Conservation (phyloP, 2,888 invertebrate species). For the Ichneumoninae sp. region DNA sequence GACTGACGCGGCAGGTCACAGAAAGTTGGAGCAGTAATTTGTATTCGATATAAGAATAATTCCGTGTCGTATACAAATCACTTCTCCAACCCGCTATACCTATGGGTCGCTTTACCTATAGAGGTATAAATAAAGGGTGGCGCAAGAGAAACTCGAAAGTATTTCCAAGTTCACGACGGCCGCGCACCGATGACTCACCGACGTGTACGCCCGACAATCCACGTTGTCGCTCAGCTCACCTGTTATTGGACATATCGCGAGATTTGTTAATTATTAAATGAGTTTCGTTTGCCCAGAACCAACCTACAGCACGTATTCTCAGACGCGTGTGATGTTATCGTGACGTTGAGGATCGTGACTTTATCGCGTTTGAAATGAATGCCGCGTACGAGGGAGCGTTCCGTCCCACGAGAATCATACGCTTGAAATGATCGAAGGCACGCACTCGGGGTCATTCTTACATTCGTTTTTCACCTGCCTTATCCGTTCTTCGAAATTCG, state of each 20-base stretch:
- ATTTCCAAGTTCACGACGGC: conserved; percentile 28
- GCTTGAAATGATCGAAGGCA: conserved; percentile 26
- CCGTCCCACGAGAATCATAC: conserved; percentile 7
- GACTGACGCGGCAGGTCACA: background rate
- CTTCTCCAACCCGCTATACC: background rate
- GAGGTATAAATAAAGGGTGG: background rate
- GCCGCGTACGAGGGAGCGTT: background rate
- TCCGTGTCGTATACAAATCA: background rate
- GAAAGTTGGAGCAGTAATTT: background rate
- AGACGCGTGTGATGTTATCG: conserved; percentile 16
- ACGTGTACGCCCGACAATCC: background rate
- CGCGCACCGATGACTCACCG: background rate
- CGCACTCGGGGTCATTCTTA: conserved; percentile 33
- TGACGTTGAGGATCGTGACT: conserved; percentile 10
- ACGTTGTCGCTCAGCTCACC: conserved; percentile 18
- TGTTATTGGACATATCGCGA: background rate
- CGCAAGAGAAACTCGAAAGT: conserved; percentile 18
- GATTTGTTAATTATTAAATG: conserved; percentile 50
- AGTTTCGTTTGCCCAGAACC: conserved; percentile 36
- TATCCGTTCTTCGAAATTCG: background rate
- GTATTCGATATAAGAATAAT: background rate
- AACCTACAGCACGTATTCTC: conserved; percentile 15
- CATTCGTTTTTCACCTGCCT: conserved; percentile 4
- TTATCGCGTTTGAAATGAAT: conserved; percentile 22
- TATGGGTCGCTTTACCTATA: background rate